phyloP scores from a whole-genome alignment of 2,888 invertebrate genomes.

The Lomographa bimaculata region DNA sequence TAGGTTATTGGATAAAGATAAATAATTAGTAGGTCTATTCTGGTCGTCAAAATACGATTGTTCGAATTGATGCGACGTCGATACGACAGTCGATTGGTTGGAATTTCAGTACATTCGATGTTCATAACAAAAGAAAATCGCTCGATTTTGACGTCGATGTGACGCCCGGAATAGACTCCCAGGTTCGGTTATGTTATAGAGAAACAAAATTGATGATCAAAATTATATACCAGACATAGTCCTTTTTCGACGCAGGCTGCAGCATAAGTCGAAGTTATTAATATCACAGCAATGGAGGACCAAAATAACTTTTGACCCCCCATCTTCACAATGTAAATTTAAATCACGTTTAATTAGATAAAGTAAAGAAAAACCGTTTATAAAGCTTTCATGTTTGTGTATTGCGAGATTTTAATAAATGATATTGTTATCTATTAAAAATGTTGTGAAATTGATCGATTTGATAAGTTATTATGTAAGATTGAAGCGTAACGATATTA shows the following conservation, averaged over 20 bases:
- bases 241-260: slow-evolving; percentile 64
- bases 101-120: too few species aligned
- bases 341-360: slow-evolving; percentile 15
- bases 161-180: too few species aligned
- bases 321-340: slow-evolving; percentile 45
- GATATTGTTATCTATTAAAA: slow-evolving; percentile 17
- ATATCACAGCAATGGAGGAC: slow-evolving; percentile 61
- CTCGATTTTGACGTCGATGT: too few species aligned
- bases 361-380: slow-evolving; percentile 30
- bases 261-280: slow-evolving; percentile 51
- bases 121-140: too few species aligned
- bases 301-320: slow-evolving; percentile 62
- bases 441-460: slow-evolving; percentile 15
- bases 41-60: too few species aligned
- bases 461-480: slow-evolving; percentile 34
- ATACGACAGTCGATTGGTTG: too few species aligned
- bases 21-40: too few species aligned
- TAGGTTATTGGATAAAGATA: too few species aligned
- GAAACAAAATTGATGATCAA: background rate
- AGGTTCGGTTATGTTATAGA: background rate
- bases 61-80: too few species aligned
- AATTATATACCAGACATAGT: slow-evolving; percentile 60
- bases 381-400: slow-evolving; percentile 38
- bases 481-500: slow-evolving; percentile 26
- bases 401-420: slow-evolving; percentile 39